phyloP scores from a whole-genome alignment of 2,888 invertebrate species.

The Tenthredo scrophulariae region DNA sequence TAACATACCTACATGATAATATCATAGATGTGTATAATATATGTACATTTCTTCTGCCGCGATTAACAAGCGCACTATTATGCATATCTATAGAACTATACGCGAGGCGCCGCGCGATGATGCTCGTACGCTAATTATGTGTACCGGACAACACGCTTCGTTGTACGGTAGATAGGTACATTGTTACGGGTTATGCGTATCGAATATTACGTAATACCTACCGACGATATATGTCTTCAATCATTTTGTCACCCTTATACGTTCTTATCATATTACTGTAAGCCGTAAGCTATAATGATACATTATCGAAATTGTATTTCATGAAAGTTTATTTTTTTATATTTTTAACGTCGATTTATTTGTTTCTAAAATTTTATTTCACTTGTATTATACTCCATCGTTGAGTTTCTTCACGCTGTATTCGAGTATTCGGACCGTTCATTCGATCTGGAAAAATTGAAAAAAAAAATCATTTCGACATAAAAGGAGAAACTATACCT shows the following conservation, averaged over 20 bases:
- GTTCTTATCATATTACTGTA: not conserved
- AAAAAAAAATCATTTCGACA: not conserved
- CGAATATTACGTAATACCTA: not conserved
- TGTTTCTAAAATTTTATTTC: not conserved
- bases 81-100: not conserved
- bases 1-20: not conserved
- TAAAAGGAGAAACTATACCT: not conserved
- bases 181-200: conserved; percentile 5
- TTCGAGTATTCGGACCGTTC: not conserved
- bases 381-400: not conserved
- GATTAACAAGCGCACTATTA: conserved; percentile 6
- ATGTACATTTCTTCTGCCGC: not conserved
- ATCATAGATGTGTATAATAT: not conserved
- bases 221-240: not conserved
- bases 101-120: not conserved
- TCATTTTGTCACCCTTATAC: not conserved
- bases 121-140: conserved; percentile 29
- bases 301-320: not conserved
- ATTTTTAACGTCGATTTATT: not conserved
- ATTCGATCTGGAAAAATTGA: not conserved
- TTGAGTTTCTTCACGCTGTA: not conserved
- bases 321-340: not conserved
- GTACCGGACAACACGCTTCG: conserved; percentile 16
- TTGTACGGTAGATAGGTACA: not conserved
- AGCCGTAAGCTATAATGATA: not conserved